Base-by-base conservation (phyloP, 1,140 invertebrate genomes). In the Delia radicum region DNA sequence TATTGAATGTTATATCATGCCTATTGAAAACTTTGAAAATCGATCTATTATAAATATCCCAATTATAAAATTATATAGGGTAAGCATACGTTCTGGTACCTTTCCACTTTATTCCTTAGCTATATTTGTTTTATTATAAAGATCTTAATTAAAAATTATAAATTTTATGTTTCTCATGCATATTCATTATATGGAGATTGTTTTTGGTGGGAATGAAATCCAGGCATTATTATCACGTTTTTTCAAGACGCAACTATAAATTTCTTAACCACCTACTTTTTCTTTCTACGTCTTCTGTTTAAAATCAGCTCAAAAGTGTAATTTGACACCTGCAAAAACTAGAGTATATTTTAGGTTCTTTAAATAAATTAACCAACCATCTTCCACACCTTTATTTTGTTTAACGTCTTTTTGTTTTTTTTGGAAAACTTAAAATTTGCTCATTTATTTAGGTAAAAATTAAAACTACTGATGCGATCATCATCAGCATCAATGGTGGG, bases 391-490 rank as follows among this genome's bases (percentile, higher is more conserved):
- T 55, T 55, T 55, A 37, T 37, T 55, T 21, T 55, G n/a, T 21
- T 55, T n/a, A 55, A n/a, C 6, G 8, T 55, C 48, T 55, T 55
- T 21, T 55, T 24, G n/a, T 24, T 55, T 48, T n/a, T 5, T 3
- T 55, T 3, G 37, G 37, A 0, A 10, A 42, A 42, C 37, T 42
- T 42, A 63, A 63, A 63, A 26, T 67, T 33, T 69, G 65, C n/a
- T 69, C 65, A 69, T 69, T 69, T 69, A 29, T 67, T 67, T 29
- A 31, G 6, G 0, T 29, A 67, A 67, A 67, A 37, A 8, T 31
- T 15, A 29, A 29, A 69, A 33, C 29, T 28, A 69, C 65, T 33
- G 65, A 69, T 69, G 65, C 29, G 29, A 69, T 67, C 63, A 63
- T 67, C 29, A 31, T 15, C 18, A 29, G 28, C 63, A 63, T 67